A percentile compares a stretch with the other conserved stretches of the same genome.
Conservation (phyloP, 2,797 vertebrate species). For the Enteromius afrohamiltoni region DNA sequence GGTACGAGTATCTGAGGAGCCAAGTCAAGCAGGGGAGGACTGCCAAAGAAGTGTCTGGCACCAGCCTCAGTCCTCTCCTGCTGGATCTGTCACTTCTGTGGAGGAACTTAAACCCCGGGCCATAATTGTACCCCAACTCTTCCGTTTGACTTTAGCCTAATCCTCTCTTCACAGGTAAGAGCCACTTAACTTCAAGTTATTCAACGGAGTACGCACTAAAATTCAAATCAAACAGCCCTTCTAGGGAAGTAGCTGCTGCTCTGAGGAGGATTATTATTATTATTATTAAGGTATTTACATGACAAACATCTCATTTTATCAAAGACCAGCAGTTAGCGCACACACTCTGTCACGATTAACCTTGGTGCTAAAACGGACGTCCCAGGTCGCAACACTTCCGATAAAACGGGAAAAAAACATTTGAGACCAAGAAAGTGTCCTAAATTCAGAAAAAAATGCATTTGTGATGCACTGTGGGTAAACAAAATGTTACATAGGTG, state of each 20-base stretch:
- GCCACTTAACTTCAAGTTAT: conserved; percentile 54
- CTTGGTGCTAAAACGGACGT: background rate
- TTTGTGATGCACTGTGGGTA: background rate
- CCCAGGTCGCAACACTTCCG: background rate
- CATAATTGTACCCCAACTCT: conserved; percentile 71
- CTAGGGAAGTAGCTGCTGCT: background rate
- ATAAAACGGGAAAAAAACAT: background rate
- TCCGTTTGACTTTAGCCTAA: conserved; percentile 60
- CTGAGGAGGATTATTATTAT: background rate
- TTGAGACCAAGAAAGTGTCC: background rate
- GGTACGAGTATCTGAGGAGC: conserved; percentile 64
- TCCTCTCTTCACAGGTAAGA: conserved; percentile 59
- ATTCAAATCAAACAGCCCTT: background rate
- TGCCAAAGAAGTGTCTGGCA: conserved; percentile 82
- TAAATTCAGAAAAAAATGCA: background rate
- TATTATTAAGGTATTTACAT: conserved; percentile 10
- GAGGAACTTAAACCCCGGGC: conserved; percentile 74
- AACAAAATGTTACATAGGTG: background rate
- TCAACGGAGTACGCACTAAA: background rate
- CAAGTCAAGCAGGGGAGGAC: conserved; percentile 71
- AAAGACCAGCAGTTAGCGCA: background rate
- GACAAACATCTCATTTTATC: background rate
- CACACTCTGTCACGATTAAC: background rate
- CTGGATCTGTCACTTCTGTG: conserved; percentile 72
- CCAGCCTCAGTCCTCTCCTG: conserved; percentile 67